These are phyloP conservation scores for Leucoraja ocellata DNA, from an alignment of 2,797 vertebrate species.

Conservation along the genomic window DNA sequence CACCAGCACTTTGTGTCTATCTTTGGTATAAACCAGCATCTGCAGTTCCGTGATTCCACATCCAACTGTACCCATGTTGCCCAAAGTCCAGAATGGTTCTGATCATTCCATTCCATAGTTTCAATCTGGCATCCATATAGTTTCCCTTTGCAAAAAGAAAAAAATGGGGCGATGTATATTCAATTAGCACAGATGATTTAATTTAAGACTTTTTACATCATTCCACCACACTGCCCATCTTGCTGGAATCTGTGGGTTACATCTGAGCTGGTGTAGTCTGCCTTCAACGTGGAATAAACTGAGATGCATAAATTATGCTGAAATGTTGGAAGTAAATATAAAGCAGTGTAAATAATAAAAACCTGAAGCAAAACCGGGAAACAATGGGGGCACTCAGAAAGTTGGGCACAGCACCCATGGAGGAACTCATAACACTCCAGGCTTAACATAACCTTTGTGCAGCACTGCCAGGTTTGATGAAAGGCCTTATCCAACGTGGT, in stretches of 20 bases:
- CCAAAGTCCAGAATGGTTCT: not conserved
- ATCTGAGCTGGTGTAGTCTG: not conserved
- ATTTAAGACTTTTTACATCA: not conserved
- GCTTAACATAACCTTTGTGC: not conserved
- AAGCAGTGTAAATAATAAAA: not conserved
- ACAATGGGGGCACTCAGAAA: not conserved
- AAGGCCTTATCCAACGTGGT: not conserved
- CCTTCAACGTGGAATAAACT: not conserved
- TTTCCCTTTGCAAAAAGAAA: too few relatives aligned
- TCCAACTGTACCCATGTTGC: not conserved
- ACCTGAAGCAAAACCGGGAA: not conserved
- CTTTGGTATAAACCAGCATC: too few relatives aligned
- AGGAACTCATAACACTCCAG: not conserved
- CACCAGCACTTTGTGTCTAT: too few relatives aligned
- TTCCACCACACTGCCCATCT: not conserved
- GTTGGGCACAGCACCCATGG: too few relatives aligned
- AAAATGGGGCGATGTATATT: too few relatives aligned
- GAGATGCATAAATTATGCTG: not conserved
- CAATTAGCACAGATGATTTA: not conserved
- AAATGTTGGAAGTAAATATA: not conserved
- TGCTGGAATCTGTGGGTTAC: not conserved
- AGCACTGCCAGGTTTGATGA: not conserved
- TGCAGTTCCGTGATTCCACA: too few relatives aligned
- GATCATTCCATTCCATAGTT: too few relatives aligned
- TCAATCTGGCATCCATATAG: not conserved